Percentiles rank a stretch among this genome's conserved stretches.
These are phyloP conservation scores for Oceanodroma tethys DNA, from an alignment of 2,113 vertebrate genomes.

Conservation along the genomic window DNA sequence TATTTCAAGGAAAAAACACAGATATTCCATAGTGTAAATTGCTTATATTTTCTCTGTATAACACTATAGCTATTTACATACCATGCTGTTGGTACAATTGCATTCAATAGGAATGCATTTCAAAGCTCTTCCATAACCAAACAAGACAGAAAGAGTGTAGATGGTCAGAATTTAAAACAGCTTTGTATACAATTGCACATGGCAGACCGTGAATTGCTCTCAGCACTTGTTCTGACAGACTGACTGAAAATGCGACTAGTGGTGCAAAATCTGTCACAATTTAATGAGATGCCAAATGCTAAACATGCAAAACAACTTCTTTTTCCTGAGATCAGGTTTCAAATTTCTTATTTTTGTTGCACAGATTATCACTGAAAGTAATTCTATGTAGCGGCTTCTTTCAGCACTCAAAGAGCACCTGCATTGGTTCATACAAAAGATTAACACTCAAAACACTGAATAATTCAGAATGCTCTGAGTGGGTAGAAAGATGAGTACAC, in stretches of 20 bases:
- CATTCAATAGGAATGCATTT: neutral
- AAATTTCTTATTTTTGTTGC: neutral
- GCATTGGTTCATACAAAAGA: neutral
- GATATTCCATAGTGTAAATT: neutral
- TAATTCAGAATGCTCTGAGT: slow-evolving; percentile 37
- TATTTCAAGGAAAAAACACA: neutral
- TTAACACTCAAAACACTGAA: slow-evolving; percentile 3
- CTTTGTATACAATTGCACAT: neutral
- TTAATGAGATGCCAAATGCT: neutral
- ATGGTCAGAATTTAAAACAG: neutral
- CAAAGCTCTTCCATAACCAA: neutral
- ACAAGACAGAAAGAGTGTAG: neutral
- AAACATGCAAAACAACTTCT: neutral
- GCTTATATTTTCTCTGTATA: neutral
- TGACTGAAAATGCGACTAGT: neutral
- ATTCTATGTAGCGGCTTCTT: neutral
- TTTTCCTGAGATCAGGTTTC: neutral
- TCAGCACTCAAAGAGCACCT: neutral
- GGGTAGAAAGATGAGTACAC: neutral
- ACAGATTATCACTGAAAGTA: neutral
- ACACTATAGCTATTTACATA: neutral
- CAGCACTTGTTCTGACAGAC: neutral
- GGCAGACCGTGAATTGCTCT: neutral
- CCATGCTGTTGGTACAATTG: neutral
- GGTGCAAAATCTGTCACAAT: neutral